Evolutionary conservation across 2,888 invertebrate species (phyloP).

Genomic region (Ormyrus pomaceus): DNA sequence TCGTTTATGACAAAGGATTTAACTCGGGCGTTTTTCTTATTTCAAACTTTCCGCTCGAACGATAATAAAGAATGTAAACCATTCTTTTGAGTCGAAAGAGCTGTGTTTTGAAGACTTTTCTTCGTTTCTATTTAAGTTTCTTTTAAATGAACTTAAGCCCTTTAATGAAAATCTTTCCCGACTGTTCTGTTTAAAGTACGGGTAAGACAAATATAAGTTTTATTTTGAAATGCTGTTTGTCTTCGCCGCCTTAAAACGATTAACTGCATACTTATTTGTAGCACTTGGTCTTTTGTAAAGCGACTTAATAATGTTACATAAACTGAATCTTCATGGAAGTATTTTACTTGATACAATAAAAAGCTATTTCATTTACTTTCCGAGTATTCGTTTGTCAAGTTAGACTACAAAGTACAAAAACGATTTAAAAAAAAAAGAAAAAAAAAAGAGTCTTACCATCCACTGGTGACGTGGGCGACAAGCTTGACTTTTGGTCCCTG

Average conservation of each 20-base stretch:
- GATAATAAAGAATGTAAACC: conserved; percentile 37
- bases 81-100: conserved; percentile 43
- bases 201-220: conserved; percentile 34
- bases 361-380: too few relatives aligned
- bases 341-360: too few relatives aligned
- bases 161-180: conserved; percentile 49
- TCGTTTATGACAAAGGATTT: conserved; percentile 1
- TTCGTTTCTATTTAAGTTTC: conserved; percentile 37
- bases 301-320: too few relatives aligned
- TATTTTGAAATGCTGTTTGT: conserved; percentile 1
- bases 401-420: too few relatives aligned
- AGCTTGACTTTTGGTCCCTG: conserved; percentile 79
- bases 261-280: not conserved
- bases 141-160: conserved; percentile 25
- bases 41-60: conserved; percentile 24
- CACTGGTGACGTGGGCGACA: conserved; percentile 86
- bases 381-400: too few relatives aligned
- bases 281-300: too few relatives aligned
- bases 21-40: not conserved
- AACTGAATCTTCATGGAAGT: too few relatives aligned
- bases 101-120: conserved; percentile 31
- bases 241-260: conserved; percentile 10
- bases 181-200: not conserved
- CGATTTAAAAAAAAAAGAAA: too few relatives aligned
- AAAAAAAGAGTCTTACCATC: conserved; percentile 82